Base-by-base conservation (phyloP, 2,888 invertebrate species). In the Trissolcus brochymenae region DNA sequence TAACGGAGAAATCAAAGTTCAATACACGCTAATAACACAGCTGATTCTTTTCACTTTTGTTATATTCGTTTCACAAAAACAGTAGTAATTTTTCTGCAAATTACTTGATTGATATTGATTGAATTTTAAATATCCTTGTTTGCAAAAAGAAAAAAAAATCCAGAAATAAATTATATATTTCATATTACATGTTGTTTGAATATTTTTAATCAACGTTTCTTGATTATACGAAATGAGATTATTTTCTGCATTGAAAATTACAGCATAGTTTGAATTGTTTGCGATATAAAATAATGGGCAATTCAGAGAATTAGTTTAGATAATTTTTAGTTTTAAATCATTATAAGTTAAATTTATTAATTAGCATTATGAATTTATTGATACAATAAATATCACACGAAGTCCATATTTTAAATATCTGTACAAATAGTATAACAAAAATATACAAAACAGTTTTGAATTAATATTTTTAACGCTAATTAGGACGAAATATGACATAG, bases 31-130 rank as follows among this genome's bases (percentile, higher is more conserved):
- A 72, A 72, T 72, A 64, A 64, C 66, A 67, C 64, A 67, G 72
- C 49, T 66, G 59, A 41, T 72, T 76, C 59, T 76, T 76, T 76
- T 76, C 77, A 64, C 77, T 68, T 77, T 77, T 68, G 64, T 64
- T 59, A 55, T 49, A 67, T 67, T 43, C 55, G 55, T 72, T 66
- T 57, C 62, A 59, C 62, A 57, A 76, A 35, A 56, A 67, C 50
- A 49, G 53, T 61, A 65, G 49, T 50, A 46, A 59, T 61, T 70
- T 66, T 55, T 73, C 51, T 6, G 49, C 51, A 59, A 72, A 59
- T 64, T 65, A 21, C 59, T 60, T 66, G 50, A 61, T 73, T 66
- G 66, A 49, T 71, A 62, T 53, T 71, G 50, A 56, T 62, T 49
- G 56, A 50, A 60, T 49, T 50, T 11, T 56, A 43, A 43, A 53